Evolutionary conservation across 2,888 invertebrate genomes (phyloP), one percentile per base, ranked within the genome.

Genomic region (Noctua fimbriata): DNA sequence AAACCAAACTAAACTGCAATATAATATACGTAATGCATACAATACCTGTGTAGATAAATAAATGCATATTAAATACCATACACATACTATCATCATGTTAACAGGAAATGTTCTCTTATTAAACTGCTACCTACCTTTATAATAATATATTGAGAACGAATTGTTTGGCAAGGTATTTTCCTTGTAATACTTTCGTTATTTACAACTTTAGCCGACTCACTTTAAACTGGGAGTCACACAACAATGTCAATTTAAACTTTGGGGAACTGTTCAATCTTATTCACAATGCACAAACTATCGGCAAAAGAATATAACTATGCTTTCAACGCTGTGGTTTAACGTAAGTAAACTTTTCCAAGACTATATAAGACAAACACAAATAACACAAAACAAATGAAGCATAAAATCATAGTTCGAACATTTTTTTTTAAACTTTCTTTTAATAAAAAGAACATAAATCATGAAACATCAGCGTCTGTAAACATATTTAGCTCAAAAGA

Each of bases 241-340:
- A 81, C 84, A 52, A 78, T 77, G 36, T 78, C 83, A 69, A 81
- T 81, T 81, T 84, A 55, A 81, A 81, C 36, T 81, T 81, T 81
- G 9, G 36, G 47, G 28, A 78, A 65, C 63, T 55, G 44, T n/a
- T 84, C 36, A 32, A 84, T 81, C 47, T 78, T 84, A 18, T 69
- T n/a, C 55, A 65, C n/a, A 84, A 41, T 84, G 55, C 41, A 32
- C 36, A 55, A 55, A 69, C 24, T 73, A 67, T 67, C 1, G n/a
- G 4, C 16, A 2, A 24, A 79, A 65, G 24, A 69, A 78, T 36
- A n/a, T 32, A 41, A 52, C 41, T 6, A 24, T 9, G 1, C 28
- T 1, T 32, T 44, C 3, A 41, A 28, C 18, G 3, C 44, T 18
- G 10, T 44, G 4, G 44, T 18, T n/a, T 14, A 10, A 1, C 4